Base-by-base conservation (phyloP, 2,113 vertebrate species). In the Accipiter virgatus region DNA sequence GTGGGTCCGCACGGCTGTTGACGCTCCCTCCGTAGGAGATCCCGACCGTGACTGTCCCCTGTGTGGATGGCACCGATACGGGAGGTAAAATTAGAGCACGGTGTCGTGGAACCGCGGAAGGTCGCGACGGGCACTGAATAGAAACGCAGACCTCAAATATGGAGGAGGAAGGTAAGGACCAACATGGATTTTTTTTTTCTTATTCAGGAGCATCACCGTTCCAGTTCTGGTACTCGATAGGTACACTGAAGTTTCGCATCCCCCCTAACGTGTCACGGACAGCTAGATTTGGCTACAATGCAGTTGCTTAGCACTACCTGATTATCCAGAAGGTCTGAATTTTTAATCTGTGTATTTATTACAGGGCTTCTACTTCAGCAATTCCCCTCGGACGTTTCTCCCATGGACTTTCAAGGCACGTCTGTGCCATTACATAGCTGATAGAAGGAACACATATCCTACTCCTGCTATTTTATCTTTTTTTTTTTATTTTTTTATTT, bases 111-210 rank as follows among this genome's bases (percentile, higher is more conserved):
- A 66, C n/a, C 58, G 45, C 9, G 4, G 53, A 62, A 77, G 53
- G 27, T 31, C 82, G 56, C 48, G 93, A 48, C 5, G 5, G 48
- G 34, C 70, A 31, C 78, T 52, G 87, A 66, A 36, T 42, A 75
- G 53, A 91, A 89, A 68, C 0, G 3, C 40, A 80, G 66, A 77
- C 47, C 58, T 94, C 91, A 87, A 75, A 86, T 75, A 68, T 68
- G 52, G 34, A 93, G 40, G 61, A 74, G 32, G 34, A 89, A 93
- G 91, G 90, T 95, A 96, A 92, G 94, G 68, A 87, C 20, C 20
- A 80, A 53, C 10, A 27, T 1, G 7, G 19, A 38, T 27, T 65
- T 58, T 85, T 42, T 42, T 88, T 89, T 87, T 67, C 38, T 75
- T 85, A 66, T 68, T 74, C 53, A 32, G 29, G 9, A 79, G 15